Evolutionary conservation across 2,113 vertebrate species (phyloP), one percentile per base, ranked within the genome.

Genomic region (Lepidothrix coronata): DNA sequence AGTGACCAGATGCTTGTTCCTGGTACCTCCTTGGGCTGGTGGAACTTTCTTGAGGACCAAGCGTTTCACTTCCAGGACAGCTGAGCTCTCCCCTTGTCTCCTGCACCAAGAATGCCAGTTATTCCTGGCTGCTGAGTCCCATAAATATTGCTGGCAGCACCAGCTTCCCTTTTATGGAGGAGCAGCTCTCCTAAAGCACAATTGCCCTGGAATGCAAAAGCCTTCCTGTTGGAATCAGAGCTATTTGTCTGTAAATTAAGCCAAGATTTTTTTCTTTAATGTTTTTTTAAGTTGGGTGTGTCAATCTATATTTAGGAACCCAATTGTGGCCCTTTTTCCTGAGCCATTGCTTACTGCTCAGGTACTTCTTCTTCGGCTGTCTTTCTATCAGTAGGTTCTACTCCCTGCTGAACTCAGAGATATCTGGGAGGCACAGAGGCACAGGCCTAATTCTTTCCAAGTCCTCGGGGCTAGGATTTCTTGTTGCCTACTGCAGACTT

Each of bases 301-400:
- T 93, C 91, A 91, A 83, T 52, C 62, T 83, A 71, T 93, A 93
- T 86, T 96, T 96, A 96, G 71, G 35, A 82, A 80, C 21, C 27
- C 27, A 54, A 23, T 2, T 17, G 55, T n/a, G 14, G 39, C 35
- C 27, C 80, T 88, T 94, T 63, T 87, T 39, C 7, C 66, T 62
- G 65, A 66, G 71, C 0, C 0, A 17, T 74, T 80, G 46, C 51
- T 91, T 79, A 55, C 37, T 20, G 31, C 80, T 79, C 43, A 58
- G 31, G 20, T 15, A 55, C 49, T 51, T 41, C 55, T 78, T 85
- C 68, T 57, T 57, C 17, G 79, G 30, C 31, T 3, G 0, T 46
- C 39, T 83, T 80, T 83, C 46, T 73, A 54, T 61, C 58, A 73
- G 14, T 65, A 82, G 83, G 8, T 58, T 88, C 41, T 88, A 17